A percentile compares a stretch with the other conserved stretches of the same genome.
Conservation (phyloP, 2,797 vertebrate species). For the Manis javanica region DNA sequence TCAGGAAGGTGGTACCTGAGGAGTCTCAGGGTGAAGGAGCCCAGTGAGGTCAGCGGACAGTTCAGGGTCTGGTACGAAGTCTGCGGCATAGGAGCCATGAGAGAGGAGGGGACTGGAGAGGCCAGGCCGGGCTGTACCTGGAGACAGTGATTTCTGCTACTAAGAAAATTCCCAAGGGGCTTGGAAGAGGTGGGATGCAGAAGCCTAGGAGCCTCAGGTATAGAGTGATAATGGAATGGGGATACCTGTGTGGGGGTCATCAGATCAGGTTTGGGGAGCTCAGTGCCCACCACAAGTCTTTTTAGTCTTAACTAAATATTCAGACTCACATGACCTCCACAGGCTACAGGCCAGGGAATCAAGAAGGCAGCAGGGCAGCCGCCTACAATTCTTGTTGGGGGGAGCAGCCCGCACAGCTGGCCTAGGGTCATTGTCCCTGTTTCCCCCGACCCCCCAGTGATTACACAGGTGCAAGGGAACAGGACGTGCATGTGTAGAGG, state of each 20-base stretch:
- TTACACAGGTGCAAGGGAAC: background rate
- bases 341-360: rapidly evolving
- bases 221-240: too few species aligned
- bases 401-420: too few species aligned
- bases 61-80: background rate
- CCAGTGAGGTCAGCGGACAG: background rate
- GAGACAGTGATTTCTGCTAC: background rate
- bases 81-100: background rate
- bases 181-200: background rate
- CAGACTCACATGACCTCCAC: too few species aligned
- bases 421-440: background rate
- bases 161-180: background rate
- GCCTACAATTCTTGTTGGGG: rapidly evolving
- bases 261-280: background rate
- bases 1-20: background rate
- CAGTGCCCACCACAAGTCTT: background rate
- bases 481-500: background rate
- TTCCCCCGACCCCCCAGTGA: rapidly evolving
- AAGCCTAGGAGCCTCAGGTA: background rate
- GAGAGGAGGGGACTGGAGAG: background rate
- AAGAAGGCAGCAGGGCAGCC: background rate
- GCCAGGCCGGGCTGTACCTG: background rate
- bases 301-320: background rate
- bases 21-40: background rate
- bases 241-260: background rate